Base-by-base conservation (phyloP, 37 sponge, comb jelly and placozoan species). In the Haliclona indistincta region DNA sequence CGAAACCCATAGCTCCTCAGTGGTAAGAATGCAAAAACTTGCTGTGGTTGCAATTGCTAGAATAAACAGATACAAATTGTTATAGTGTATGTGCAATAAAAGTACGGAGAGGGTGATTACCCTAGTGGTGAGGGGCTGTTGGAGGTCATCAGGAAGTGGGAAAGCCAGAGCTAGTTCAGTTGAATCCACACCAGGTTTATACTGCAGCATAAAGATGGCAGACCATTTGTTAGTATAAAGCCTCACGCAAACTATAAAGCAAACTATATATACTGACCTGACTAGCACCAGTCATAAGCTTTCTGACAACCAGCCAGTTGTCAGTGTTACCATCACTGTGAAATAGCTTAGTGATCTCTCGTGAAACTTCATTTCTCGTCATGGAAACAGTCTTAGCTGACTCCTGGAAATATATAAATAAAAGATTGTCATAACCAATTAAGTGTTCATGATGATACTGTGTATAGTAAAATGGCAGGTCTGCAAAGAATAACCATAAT, bases 21-120 rank as follows among this genome's bases (percentile, higher is more conserved):
- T 0, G 88, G 88, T 23, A 87, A 71, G 35, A 81, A 87, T 23
- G 88, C 88, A 81, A 87, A 87, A 25, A 87, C 88, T 60, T 87
- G 74, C 54, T 84, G 84, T 17, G 74, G 82, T 52, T 75, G 68
- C 0, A 80, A 64, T 15, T 79, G 71, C 88, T 87, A 63, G 3
- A 38, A 6, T 17, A 47, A 47, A 47, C 8, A 17, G 13, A 8
- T 13, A 47, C 49, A 47, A 47, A 47, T 47, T 47, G 49, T 47
- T 17, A 47, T 13, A 47, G 13, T 47, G 49, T 47, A 47, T 47
- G 49, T 17, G 8, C 13, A 13, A 17, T 17, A 47, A 47, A 8
- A 47, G 49, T 47, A 13, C 13, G n/a, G n/a, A n/a, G n/a, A n/a
- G n/a, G n/a, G n/a, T n/a, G n/a, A n/a, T n/a, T n/a, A n/a, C n/a